Evolutionary conservation across 2,113 vertebrate genomes (phyloP).

Genomic region (Callionymus lyra): DNA sequence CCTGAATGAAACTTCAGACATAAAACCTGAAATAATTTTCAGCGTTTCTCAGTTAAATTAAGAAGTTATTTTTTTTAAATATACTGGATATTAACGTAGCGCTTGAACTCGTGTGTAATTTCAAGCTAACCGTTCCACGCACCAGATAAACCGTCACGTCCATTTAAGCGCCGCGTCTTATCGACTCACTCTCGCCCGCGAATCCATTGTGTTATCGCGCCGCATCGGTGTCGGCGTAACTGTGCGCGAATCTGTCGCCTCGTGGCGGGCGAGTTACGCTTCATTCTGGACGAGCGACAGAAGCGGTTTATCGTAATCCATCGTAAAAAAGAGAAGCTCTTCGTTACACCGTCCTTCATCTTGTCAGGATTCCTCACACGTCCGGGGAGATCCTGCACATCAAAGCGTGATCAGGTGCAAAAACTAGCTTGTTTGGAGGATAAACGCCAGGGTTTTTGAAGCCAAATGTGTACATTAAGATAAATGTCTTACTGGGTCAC

Average conservation of each 20-base stretch:
- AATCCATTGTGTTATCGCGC: not conserved
- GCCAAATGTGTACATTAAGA: slow-evolving; percentile 1
- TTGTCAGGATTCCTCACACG: slow-evolving; percentile 4
- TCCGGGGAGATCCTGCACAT: slow-evolving; percentile 4
- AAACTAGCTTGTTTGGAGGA: not conserved
- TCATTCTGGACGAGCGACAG: slow-evolving; percentile 19
- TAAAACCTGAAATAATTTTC: too few species aligned
- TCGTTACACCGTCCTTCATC: slow-evolving; percentile 14
- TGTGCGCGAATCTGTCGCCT: slow-evolving; percentile 12
- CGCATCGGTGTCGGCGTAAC: slow-evolving; percentile 7
- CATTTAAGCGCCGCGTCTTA: too few species aligned
- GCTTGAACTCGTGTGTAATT: too few species aligned
- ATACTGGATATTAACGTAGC: too few species aligned
- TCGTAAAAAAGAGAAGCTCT: slow-evolving; percentile 17
- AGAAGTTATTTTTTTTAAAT: too few species aligned
- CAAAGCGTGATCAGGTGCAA: not conserved
- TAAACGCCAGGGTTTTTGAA: slow-evolving; percentile 2
- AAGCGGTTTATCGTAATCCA: slow-evolving; percentile 31
- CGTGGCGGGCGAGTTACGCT: slow-evolving; percentile 17
- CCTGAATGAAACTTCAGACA: too few species aligned
- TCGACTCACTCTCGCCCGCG: too few species aligned
- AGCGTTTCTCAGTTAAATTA: too few species aligned
- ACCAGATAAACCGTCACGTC: too few species aligned
- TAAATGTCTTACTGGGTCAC: not conserved
- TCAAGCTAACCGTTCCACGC: too few species aligned